Base-by-base conservation (phyloP, 2,888 invertebrate species). In the Subacronicta megacephala region DNA sequence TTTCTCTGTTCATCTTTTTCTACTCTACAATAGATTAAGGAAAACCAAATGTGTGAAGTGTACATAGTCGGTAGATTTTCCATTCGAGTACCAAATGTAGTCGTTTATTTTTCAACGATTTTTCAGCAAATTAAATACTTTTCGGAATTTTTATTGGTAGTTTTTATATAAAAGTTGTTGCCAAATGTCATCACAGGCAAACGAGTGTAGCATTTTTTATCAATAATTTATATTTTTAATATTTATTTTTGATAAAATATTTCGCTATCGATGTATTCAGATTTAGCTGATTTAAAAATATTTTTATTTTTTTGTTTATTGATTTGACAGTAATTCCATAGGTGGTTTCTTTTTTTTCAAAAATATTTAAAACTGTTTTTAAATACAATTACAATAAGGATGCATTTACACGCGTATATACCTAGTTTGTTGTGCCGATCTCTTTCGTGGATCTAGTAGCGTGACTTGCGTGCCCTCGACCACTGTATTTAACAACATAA, bases 161-260 rank as follows among this genome's bases (percentile, higher is more conserved):
- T 68, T 72, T 70, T 73, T 74, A 79, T 74, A 74, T 77, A 72
- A 74, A 75, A 57, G 75, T 75, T 77, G 82, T 84, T 85, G 86
- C 86, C 85, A 88, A 88, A 85, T 78, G 74, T 64, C 29, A 54
- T 78, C 62, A 49, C 69, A 75, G 16, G 50, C 58, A 51, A 74
- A 63, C 38, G 69, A 67, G 62, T 67, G 67, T 61, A 67, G 44
- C 53, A n/a, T 35, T 47, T 44, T 45, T n/a, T 42, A 29, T 15
- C 1, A 12, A 13, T 13, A 29, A n/a, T 29, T 42, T 16, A 12
- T 26, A 5, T 16, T 42, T 35, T 29, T 42, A 12, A 12, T 26
- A 5, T 16, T 42, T 35, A 31, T 10, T 15, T 46, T 46, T 44
- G 17, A 17, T 45, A 36, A 10, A 6, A 15, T 10, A n/a, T 23